A percentile compares a stretch with the other conserved stretches of the same genome.
These are phyloP conservation scores for Acanthisitta chloris DNA, from an alignment of 2,113 vertebrate species.

Conservation along the genomic window DNA sequence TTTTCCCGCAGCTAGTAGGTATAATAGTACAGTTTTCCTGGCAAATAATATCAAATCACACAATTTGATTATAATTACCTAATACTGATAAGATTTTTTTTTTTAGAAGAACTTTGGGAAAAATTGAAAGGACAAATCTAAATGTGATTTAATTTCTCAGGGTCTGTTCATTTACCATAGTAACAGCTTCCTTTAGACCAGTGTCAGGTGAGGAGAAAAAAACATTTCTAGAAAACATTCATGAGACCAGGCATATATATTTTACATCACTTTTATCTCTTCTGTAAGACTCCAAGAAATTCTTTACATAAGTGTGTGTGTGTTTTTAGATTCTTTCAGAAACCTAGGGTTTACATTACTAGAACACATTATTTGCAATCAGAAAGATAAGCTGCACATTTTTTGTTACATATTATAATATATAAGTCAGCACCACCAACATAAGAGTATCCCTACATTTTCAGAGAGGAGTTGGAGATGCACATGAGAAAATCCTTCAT, in stretches of 20 bases:
- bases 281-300: neutral
- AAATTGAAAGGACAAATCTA: neutral
- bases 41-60: neutral
- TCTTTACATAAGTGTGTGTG: neutral
- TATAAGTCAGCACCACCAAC: neutral
- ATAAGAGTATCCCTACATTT: neutral
- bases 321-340: neutral
- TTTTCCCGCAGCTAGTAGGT: neutral
- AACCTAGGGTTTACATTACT: neutral
- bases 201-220: neutral
- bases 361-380: neutral
- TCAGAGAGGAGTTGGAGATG: neutral
- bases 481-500: neutral
- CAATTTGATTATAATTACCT: neutral
- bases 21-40: neutral
- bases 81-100: neutral
- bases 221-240: neutral
- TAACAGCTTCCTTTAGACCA: neutral
- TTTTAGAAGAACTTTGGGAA: neutral
- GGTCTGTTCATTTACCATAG: neutral
- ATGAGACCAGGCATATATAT: neutral
- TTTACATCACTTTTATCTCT: neutral
- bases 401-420: neutral
- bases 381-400: neutral
- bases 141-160: neutral